Percentiles rank a stretch among this genome's conserved stretches.
These are phyloP conservation scores for Dicerorhinus sumatrensis DNA, from an alignment of 2,113 vertebrate genomes.

Conservation along the genomic window DNA sequence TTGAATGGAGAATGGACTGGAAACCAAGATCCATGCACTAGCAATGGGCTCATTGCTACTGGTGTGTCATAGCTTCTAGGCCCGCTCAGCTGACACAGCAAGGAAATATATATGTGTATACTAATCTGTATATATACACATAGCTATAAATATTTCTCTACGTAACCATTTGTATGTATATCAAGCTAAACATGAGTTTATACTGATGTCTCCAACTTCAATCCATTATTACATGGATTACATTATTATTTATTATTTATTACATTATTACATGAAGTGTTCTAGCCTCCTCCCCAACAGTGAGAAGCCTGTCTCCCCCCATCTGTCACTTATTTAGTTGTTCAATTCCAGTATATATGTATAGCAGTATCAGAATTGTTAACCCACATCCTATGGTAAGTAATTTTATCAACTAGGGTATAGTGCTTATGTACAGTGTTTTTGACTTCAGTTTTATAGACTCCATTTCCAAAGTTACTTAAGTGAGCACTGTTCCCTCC, in stretches of 20 bases:
- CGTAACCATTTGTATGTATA: background rate
- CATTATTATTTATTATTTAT: no score
- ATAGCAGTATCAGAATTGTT: background rate
- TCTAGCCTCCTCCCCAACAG: background rate
- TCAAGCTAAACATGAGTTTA: background rate
- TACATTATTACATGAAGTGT: background rate
- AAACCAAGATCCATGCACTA: background rate
- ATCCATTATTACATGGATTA: background rate
- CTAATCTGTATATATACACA: background rate
- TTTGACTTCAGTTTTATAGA: background rate
- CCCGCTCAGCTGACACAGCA: background rate
- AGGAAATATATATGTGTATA: background rate
- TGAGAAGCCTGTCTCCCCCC: background rate
- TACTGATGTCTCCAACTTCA: background rate
- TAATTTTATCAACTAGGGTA: background rate
- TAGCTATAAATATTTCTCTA: background rate
- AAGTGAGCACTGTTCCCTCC: background rate
- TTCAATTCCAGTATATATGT: background rate
- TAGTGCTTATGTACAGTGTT: background rate
- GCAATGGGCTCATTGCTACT: background rate
- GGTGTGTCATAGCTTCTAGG: background rate
- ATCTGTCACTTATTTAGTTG: background rate
- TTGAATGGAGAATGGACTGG: background rate
- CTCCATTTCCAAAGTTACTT: background rate
- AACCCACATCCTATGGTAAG: background rate